phyloP scores from a whole-genome alignment of 1,140 invertebrate genomes.

The Aphelinus certus region DNA sequence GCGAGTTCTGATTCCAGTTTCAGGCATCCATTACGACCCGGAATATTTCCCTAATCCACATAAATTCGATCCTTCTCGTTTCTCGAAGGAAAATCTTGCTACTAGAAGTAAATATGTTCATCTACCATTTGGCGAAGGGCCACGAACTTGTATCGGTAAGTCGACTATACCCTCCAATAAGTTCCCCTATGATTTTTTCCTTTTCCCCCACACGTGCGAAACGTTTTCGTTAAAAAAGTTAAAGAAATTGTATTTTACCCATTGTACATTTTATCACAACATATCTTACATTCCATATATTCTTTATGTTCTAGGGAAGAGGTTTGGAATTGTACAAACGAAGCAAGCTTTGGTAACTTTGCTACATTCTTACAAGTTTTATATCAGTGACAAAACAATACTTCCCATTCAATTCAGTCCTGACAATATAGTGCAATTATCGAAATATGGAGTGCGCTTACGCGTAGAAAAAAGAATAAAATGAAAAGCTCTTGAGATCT shows the following conservation, averaged over 20 bases:
- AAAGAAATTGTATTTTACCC: neutral
- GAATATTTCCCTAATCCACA: slow-evolving; percentile 70
- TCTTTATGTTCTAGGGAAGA: slow-evolving; percentile 43
- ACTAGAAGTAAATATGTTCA: slow-evolving; percentile 58
- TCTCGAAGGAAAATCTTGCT: slow-evolving; percentile 52
- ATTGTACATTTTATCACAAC: neutral
- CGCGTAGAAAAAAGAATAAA: slow-evolving; percentile 20
- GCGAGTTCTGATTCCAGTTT: slow-evolving; percentile 69
- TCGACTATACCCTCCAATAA: neutral
- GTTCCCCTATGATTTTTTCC: too few species aligned
- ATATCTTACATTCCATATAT: neutral
- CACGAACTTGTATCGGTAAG: slow-evolving; percentile 70
- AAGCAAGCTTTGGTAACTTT: slow-evolving; percentile 54
- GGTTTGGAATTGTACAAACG: slow-evolving; percentile 61
- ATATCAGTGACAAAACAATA: slow-evolving; percentile 42
- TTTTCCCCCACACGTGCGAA: neutral
- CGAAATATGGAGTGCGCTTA: slow-evolving; percentile 14
- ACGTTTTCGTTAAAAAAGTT: too few species aligned
- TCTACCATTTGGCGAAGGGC: slow-evolving; percentile 64
- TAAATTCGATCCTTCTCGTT: slow-evolving; percentile 73
- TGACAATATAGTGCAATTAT: slow-evolving; percentile 47
- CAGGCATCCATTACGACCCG: slow-evolving; percentile 72
- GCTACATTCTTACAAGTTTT: slow-evolving; percentile 39
- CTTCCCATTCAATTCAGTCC: slow-evolving; percentile 53
- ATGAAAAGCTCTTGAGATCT: neutral